phyloP scores from a whole-genome alignment of 2,888 invertebrate genomes.

The Drosophila fungiperda region DNA sequence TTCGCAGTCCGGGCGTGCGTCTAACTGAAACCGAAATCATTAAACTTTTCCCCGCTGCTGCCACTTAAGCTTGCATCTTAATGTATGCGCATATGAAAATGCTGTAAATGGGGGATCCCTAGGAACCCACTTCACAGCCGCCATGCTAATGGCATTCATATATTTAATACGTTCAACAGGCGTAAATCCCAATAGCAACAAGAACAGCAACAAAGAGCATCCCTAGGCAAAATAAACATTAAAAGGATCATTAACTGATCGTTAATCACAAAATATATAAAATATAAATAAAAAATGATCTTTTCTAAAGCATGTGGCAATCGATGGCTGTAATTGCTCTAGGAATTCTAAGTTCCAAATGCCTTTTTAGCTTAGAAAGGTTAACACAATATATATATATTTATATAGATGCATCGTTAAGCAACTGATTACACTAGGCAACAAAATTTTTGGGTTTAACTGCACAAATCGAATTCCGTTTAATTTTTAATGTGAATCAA shows the following conservation, averaged over 20 bases:
- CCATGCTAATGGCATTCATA: slow-evolving; percentile 41
- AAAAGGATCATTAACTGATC: slow-evolving; percentile 67
- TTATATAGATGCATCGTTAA: not conserved
- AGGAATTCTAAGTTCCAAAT: not conserved
- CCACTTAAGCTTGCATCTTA: slow-evolving; percentile 50
- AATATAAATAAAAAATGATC: not conserved
- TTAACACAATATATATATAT: not conserved
- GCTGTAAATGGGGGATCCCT: slow-evolving; percentile 49
- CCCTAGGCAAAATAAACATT: slow-evolving; percentile 30
- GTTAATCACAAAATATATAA: slow-evolving; percentile 30
- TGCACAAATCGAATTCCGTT: not conserved
- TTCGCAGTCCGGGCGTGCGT: slow-evolving; percentile 44
- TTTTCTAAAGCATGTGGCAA: not conserved
- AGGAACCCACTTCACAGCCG: not conserved
- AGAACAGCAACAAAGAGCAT: slow-evolving; percentile 8
- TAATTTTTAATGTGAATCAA: not conserved
- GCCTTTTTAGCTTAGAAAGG: not conserved
- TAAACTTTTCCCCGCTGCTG: slow-evolving; percentile 67
- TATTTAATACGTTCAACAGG: slow-evolving; percentile 37
- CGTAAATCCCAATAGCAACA: slow-evolving; percentile 36
- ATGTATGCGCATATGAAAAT: slow-evolving; percentile 54
- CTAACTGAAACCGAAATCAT: slow-evolving; percentile 75
- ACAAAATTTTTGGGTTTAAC: not conserved
- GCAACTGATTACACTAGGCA: not conserved
- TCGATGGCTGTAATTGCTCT: not conserved